phyloP scores from a whole-genome alignment of 2,113 vertebrate genomes.

The Tupaia chinensis region DNA sequence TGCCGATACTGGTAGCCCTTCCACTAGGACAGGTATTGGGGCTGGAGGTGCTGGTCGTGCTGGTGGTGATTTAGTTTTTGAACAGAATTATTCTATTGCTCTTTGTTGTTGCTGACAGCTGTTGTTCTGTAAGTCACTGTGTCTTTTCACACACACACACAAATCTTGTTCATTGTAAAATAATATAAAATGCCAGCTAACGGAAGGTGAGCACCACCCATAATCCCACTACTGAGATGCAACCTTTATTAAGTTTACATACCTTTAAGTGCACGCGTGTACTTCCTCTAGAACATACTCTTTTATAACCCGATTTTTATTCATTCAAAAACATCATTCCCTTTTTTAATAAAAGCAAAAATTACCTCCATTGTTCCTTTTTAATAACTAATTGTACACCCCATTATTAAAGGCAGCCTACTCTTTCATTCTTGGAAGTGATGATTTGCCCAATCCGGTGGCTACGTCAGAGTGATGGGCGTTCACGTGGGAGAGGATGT shows the following conservation, averaged over 20 bases:
- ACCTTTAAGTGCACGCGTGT: background rate
- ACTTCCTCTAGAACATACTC: no score
- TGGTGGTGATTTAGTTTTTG: background rate
- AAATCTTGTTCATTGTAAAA: background rate
- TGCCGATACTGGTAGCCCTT: accelerated
- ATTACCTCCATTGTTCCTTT: background rate
- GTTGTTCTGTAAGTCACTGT: background rate
- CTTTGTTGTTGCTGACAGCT: background rate
- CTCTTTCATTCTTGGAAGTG: background rate
- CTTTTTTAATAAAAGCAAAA: background rate
- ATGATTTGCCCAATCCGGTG: background rate
- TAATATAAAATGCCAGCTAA: background rate
- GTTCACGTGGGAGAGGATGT: accelerated
- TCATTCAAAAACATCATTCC: background rate
- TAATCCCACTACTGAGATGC: background rate
- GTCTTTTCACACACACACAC: background rate
- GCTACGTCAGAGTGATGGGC: background rate
- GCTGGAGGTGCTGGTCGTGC: no score
- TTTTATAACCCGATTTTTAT: background rate
- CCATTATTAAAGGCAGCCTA: background rate
- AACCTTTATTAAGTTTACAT: background rate
- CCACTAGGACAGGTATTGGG: background rate
- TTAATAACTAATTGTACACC: background rate
- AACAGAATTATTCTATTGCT: background rate
- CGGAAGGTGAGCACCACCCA: background rate